These are phyloP conservation scores for Lycocerus yunnanus DNA, from an alignment of 2,888 invertebrate genomes.

Conservation along the genomic window DNA sequence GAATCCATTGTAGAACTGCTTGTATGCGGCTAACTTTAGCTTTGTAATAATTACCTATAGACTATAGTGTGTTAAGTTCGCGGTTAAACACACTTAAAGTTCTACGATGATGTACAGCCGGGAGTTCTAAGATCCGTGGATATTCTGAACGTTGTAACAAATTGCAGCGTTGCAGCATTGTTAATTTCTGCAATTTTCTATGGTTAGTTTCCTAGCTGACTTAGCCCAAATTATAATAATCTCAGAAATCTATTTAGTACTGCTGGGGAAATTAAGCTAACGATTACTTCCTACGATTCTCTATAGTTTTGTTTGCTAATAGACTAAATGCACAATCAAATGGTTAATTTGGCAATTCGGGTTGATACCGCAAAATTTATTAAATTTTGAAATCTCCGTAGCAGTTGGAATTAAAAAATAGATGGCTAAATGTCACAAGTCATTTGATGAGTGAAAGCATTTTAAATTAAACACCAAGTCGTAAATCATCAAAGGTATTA, in stretches of 20 bases:
- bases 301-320: not conserved
- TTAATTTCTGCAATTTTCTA: constrained; percentile 24
- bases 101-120: constrained; percentile 19
- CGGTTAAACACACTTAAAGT: constrained; percentile 28
- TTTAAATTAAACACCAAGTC: not conserved
- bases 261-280: not conserved
- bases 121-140: constrained; percentile 7
- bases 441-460: not conserved
- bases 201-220: constrained; percentile 23
- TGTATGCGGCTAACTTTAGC: constrained; percentile 28
- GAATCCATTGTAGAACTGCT: constrained; percentile 26
- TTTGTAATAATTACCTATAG: constrained; percentile 29
- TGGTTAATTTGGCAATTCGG: not conserved
- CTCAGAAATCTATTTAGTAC: constrained; percentile 8
- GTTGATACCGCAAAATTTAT: not conserved
- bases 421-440: not conserved
- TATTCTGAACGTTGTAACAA: constrained; percentile 19
- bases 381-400: not conserved
- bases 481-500: constrained; percentile 3
- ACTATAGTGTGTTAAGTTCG: constrained; percentile 26
- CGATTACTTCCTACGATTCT: not conserved
- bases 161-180: constrained; percentile 24
- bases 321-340: not conserved
- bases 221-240: constrained; percentile 17
- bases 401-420: not conserved